Conservation (phyloP, 2,888 invertebrate species). For the Zygaena filipendulae region DNA sequence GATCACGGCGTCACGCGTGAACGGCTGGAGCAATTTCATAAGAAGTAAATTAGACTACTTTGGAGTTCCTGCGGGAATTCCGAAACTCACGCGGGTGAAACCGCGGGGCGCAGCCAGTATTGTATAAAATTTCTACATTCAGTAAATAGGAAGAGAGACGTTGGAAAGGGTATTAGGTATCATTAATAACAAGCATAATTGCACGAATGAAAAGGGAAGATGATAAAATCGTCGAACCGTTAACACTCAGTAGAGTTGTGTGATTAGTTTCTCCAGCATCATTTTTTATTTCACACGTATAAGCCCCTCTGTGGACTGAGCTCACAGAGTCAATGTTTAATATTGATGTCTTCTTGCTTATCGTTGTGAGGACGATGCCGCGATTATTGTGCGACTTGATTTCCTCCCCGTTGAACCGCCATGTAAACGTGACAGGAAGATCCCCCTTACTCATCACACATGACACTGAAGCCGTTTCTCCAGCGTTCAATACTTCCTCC, state of each 20-base stretch:
- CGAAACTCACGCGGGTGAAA: too few relatives aligned
- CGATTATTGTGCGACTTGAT: slow-evolving; percentile 58
- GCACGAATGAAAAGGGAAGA: slow-evolving; percentile 21
- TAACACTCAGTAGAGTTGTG: slow-evolving; percentile 69
- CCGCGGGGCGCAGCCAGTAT: too few relatives aligned
- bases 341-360: slow-evolving; percentile 73
- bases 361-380: slow-evolving; percentile 69
- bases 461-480: slow-evolving; percentile 76
- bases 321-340: slow-evolving; percentile 73
- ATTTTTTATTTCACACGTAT: slow-evolving; percentile 74
- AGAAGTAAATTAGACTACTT: too few relatives aligned
- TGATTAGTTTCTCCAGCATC: slow-evolving; percentile 69
- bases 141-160: too few relatives aligned
- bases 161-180: too few relatives aligned
- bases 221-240: too few relatives aligned
- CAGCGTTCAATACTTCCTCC: slow-evolving; percentile 76
- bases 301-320: slow-evolving; percentile 71
- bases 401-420: slow-evolving; percentile 72
- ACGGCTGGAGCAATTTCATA: too few relatives aligned
- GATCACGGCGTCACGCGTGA: too few relatives aligned
- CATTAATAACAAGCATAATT: slow-evolving; percentile 21
- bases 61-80: too few relatives aligned
- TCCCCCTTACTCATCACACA: slow-evolving; percentile 86
- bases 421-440: slow-evolving; percentile 79
- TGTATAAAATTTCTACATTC: too few relatives aligned